A percentile compares a stretch with the other conserved stretches of the same genome.
Evolutionary conservation across 2,113 vertebrate species (phyloP).

Genomic region (Hoplias malabaricus): DNA sequence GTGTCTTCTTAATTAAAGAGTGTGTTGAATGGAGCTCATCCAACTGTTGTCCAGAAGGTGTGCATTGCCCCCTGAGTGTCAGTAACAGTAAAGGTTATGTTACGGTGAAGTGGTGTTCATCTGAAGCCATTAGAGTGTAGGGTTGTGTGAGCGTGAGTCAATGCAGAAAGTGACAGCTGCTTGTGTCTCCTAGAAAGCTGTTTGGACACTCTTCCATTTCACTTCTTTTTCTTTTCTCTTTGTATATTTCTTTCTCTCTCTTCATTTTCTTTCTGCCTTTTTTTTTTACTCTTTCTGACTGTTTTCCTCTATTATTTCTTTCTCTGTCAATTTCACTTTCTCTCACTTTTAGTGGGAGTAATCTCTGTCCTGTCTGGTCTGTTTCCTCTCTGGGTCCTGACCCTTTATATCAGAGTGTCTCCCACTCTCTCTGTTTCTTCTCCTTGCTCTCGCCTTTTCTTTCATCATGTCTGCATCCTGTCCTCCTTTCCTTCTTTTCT

Average conservation of each 20-base stretch:
- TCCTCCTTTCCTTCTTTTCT: background rate
- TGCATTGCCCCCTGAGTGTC: too few species aligned
- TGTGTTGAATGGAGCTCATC: background rate
- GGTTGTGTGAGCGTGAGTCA: background rate
- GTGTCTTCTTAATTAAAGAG: background rate
- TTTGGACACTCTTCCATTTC: background rate
- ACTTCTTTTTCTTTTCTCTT: background rate
- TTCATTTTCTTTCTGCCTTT: background rate
- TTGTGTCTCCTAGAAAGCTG: background rate
- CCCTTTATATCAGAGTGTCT: background rate
- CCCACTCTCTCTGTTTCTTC: slow-evolving; percentile 11
- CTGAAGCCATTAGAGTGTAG: background rate
- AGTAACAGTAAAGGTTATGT: too few species aligned
- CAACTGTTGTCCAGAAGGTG: background rate
- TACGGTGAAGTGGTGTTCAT: background rate
- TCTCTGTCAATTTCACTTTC: background rate
- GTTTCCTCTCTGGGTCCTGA: slow-evolving; percentile 17
- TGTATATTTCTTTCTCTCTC: background rate
- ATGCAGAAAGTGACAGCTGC: background rate
- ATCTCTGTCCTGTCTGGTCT: slow-evolving; percentile 1
- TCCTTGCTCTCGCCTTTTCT: background rate
- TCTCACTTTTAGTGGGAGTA: background rate
- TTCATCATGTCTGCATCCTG: background rate
- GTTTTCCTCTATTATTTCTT: too few species aligned
- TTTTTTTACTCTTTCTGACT: background rate